A percentile compares a stretch with the other conserved stretches of the same genome.
Conservation (phyloP, 2,113 vertebrate species). For the Plecturocebus donacophilus region DNA sequence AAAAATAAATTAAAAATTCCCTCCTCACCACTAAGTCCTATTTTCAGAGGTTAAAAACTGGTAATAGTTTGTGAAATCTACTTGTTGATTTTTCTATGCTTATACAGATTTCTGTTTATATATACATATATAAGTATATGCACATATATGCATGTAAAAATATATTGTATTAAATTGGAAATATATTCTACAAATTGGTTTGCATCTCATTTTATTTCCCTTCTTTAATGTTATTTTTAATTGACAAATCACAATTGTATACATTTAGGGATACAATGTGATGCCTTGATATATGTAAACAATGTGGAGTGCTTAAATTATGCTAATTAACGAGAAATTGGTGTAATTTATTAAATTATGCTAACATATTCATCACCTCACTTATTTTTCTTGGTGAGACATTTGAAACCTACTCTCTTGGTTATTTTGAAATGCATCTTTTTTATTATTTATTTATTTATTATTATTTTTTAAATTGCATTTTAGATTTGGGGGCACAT, state of each 20-base stretch:
- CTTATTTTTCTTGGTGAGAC: neutral
- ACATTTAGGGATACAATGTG: neutral
- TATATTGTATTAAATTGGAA: conserved; percentile 29
- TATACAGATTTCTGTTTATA: neutral
- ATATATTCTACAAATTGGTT: neutral
- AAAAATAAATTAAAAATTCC: conserved; percentile 42
- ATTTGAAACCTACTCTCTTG: conserved; percentile 29
- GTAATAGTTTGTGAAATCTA: neutral
- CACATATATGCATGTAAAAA: neutral
- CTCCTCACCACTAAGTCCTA: neutral
- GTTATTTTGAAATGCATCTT: neutral
- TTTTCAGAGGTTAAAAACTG: neutral
- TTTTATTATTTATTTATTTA: no score
- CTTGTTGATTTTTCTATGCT: neutral
- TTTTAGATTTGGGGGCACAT: no score
- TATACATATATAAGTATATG: neutral
- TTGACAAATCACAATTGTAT: conserved; percentile 5
- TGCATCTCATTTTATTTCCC: neutral
- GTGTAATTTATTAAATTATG: no score
- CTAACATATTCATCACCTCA: neutral
- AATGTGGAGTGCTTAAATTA: conserved; percentile 6
- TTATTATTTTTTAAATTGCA: no score
- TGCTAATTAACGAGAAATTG: neutral
- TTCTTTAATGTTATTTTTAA: conserved; percentile 16
- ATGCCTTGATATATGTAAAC: conserved; percentile 3